Evolutionary conservation across 2,888 invertebrate genomes (phyloP), one percentile per base, ranked within the genome.

Genomic region (Heliconius hortense): DNA sequence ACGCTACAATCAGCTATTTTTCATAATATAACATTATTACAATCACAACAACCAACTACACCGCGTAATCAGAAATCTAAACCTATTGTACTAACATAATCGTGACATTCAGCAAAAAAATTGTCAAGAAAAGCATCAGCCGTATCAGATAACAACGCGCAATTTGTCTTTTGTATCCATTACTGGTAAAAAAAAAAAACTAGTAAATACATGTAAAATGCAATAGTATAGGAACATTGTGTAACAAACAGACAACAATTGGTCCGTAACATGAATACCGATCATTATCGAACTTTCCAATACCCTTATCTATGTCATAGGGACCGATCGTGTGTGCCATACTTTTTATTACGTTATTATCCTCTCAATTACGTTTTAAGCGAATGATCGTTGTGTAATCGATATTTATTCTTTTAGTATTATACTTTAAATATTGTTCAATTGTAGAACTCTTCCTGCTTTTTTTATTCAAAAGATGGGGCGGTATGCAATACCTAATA

Each of bases 131-230:
- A 90, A 91, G 90, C 89, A 89, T 81, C 90, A 90, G 89, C 90
- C 91, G 90, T 90, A 92, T 90, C 90, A 85, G 81, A 85, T 92
- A 88, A 92, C 93, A 90, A 93, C 90, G 84, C 89, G 88, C 89
- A 90, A 90, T 92, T 86, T 90, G 90, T 87, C 90, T 88, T 89
- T 92, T 91, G 91, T 92, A 91, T 92, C 89, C 90, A 83, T 92
- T 87, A 89, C 90, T 88, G 83, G 83, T 82, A 83, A 81, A n/a
- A n/a, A 81, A 83, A 81, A 81, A 85, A 85, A 87, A 87, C 84
- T 87, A 86, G 85, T 82, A 84, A 84, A 84, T 89, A 90, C 87
- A 86, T 81, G 84, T 88, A 88, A 90, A 93, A 91, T 87, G 91
- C 90, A 92, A 92, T 92, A 87, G 91, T 87, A 94, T 92, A 86